These are phyloP conservation scores for Taxidea taxus DNA, from an alignment of 2,113 vertebrate species.

Conservation along the genomic window DNA sequence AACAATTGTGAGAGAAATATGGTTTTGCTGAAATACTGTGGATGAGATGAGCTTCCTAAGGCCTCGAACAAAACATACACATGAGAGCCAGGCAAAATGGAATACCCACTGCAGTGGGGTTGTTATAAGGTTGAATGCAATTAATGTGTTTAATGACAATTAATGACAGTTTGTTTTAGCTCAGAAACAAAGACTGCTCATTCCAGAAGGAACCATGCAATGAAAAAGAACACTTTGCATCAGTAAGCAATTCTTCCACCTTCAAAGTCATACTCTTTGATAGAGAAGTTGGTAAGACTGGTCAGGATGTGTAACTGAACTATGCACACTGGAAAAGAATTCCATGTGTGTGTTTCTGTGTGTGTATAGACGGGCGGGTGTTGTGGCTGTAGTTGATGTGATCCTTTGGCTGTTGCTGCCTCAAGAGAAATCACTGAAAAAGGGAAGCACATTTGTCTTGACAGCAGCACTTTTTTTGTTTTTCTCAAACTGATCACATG, in stretches of 20 bases:
- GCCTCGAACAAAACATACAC: neutral
- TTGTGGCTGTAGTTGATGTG: neutral
- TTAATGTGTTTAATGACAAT: neutral
- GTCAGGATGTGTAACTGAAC: neutral
- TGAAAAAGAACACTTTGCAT: neutral
- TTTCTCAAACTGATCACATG: neutral
- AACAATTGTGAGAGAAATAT: neutral
- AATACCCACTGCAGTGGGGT: neutral
- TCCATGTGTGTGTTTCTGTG: neutral
- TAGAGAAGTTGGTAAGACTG: neutral
- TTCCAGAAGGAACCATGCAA: neutral
- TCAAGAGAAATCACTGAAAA: neutral
- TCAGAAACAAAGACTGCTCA: neutral
- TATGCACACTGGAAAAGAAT: neutral
- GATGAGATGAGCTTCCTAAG: neutral
- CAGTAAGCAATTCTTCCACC: neutral
- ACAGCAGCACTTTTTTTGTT: neutral
- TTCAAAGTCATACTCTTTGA: conserved; percentile 1
- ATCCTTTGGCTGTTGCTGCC: neutral
- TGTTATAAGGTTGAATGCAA: neutral
- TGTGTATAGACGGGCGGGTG: too few species aligned
- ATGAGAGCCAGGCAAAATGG: neutral
- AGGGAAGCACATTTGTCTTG: neutral
- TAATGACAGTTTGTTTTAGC: neutral
- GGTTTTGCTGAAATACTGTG: neutral